Percentiles rank a stretch among this genome's conserved stretches.
These are phyloP conservation scores for Porites divaricata DNA, from an alignment of 92 coral and sea anemone species.

Conservation along the genomic window DNA sequence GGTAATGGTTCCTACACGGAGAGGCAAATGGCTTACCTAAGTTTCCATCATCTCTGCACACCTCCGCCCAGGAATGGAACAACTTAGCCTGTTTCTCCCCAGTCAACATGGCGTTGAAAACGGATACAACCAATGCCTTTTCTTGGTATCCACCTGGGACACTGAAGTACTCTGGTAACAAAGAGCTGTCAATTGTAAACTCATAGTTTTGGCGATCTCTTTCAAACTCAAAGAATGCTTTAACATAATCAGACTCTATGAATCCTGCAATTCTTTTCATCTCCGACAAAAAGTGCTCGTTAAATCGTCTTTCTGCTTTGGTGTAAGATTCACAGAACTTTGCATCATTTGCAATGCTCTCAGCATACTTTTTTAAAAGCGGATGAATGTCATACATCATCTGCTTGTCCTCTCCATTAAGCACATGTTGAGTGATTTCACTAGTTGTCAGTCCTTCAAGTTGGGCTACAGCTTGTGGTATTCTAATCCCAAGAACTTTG, in stretches of 20 bases:
- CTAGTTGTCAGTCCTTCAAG: constrained; percentile 54
- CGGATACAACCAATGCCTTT: too few relatives aligned
- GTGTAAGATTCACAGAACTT: constrained; percentile 28
- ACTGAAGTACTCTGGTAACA: too few relatives aligned
- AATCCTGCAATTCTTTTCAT: constrained; percentile 45
- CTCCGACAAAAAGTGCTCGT: constrained; percentile 57
- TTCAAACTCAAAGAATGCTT: constrained; percentile 31
- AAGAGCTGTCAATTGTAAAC: too few relatives aligned
- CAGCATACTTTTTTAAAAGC: constrained; percentile 55
- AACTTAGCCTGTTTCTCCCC: too few relatives aligned
- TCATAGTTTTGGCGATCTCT: too few relatives aligned
- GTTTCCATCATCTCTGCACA: too few relatives aligned
- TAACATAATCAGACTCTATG: constrained; percentile 56
- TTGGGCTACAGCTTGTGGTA: constrained; percentile 35
- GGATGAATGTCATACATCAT: constrained; percentile 72
- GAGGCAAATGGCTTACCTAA: too few relatives aligned
- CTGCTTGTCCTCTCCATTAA: constrained; percentile 44
- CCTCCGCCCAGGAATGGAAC: too few relatives aligned
- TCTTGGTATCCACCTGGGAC: too few relatives aligned
- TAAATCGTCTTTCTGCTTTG: constrained; percentile 59
- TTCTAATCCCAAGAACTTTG: constrained; percentile 42
- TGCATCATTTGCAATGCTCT: constrained; percentile 30
- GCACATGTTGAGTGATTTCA: constrained; percentile 21
- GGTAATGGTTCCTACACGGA: too few relatives aligned
- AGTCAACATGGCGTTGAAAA: too few relatives aligned